Evolutionary conservation across 2,888 invertebrate genomes (phyloP), one percentile per base, ranked within the genome.

Genomic region (Biston betularia): DNA sequence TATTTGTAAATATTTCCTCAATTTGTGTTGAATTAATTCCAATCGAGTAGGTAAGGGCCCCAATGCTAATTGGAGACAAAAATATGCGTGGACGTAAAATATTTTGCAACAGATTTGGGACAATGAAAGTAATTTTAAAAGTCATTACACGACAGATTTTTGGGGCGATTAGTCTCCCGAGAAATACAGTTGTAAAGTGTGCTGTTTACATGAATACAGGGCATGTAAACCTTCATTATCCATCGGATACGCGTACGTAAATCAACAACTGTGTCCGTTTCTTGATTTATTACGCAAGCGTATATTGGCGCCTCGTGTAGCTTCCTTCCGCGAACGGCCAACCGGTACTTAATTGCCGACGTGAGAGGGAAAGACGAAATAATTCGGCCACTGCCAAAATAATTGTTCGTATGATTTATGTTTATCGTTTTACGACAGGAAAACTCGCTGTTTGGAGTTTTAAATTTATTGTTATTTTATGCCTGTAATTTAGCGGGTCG

Each of bases 361-460:
- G 79, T 81, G 80, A 79, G 78, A 81, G 75, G 76, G 77, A 81
- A 84, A 87, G 83, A 84, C 81, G 79, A 84, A 86, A 85, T 87
- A 84, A 87, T 86, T 84, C 79, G 76, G 75, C 78, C 70, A 80
- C 81, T 77, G 80, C 78, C 79, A 74, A 81, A 82, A 83, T 87
- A 81, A 86, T 85, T 80, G 81, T 80, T 79, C 76, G 67, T 65
- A 80, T 87, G 85, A 87, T 86, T 86, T 87, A 87, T 83, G 81
- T 85, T 82, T 81, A 85, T 81, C 80, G 83, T 69, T 86, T 83
- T 81, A 85, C 79, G 82, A 82, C 82, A 79, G 81, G 83, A 79
- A 79, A 85, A 82, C 78, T 78, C 76, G 79, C 75, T 79, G 80
- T 75, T 81, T 81, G 79, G 81, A 79, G 79, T 82, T 85, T 85